Evolutionary conservation across 2,888 invertebrate genomes (phyloP).

Genomic region (Melieria crassipennis): DNA sequence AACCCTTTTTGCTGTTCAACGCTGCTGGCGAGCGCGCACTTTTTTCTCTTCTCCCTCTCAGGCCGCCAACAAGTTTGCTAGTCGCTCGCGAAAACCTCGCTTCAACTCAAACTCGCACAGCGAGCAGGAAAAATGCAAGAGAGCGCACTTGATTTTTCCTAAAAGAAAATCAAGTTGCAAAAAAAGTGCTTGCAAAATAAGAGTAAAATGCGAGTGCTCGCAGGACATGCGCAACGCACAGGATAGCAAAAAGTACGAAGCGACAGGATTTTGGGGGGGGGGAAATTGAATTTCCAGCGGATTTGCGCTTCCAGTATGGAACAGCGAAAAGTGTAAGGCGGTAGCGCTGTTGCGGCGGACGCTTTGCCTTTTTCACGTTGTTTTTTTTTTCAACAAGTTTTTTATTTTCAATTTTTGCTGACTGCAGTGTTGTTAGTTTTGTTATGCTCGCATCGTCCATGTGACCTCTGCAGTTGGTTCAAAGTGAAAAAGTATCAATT

Average conservation of each 20-base stretch:
- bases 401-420: constrained; percentile 12
- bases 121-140: constrained; percentile 1
- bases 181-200: constrained; percentile 14
- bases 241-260: not conserved
- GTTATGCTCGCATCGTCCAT: not conserved
- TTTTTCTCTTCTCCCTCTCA: too few relatives aligned
- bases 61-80: too few relatives aligned
- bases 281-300: constrained; percentile 34
- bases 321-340: constrained; percentile 19
- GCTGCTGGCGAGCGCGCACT: too few relatives aligned
- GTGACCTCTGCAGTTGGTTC: constrained; percentile 34
- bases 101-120: not conserved
- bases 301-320: constrained; percentile 26
- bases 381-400: not conserved
- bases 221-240: constrained; percentile 28
- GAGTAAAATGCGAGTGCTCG: constrained; percentile 16
- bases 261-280: not conserved
- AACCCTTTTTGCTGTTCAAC: too few relatives aligned
- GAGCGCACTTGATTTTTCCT: not conserved
- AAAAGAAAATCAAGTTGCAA: not conserved
- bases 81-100: too few relatives aligned
- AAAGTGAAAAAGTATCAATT: constrained; percentile 15
- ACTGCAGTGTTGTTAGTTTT: not conserved
- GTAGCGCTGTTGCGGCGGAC: not conserved
- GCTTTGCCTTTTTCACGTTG: not conserved